Base-by-base conservation (phyloP, 2,888 invertebrate species). In the Calameuta idolon region DNA sequence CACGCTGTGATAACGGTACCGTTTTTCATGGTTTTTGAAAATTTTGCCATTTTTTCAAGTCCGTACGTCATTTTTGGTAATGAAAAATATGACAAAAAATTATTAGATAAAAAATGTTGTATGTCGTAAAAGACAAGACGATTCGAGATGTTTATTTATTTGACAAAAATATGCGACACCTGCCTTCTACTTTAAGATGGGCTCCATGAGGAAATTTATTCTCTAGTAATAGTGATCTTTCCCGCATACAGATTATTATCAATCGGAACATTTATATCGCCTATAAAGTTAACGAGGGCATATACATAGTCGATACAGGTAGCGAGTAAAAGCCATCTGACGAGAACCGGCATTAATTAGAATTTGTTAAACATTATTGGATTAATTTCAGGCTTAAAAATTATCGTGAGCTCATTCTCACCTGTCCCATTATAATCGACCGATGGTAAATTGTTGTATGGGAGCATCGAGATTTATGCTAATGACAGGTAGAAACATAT, bases 1-100 rank as follows among this genome's bases (percentile, higher is more conserved):
- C 86, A 88, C 79, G 88, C 88, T 88, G 85, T 80, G 80, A 79
- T 87, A 88, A 88, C 88, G 86, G 86, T 9, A 37, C 40, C 5
- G 74, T 69, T 69, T 76, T 69, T 30, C 30, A 35, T 30, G 40
- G 15, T 74, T 55, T 55, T 23, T 23, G 9, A 23, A 55, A 55
- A 23, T 23, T 40, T 55, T 55, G 2, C 9, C 23, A 2, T 23
- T 2, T 55, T 23, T 1, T 55, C 55, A 23, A 55, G 55, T 9
- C 9, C 1, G 9, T 23, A 55, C 35, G 35, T 35, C 12, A 35
- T 1, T 12, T 35, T 35, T 35, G 35, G 35, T 35, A 35, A 35
- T 15, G 1, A 5, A 55, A 9, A 55, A 23, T 23, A 55, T 23
- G 9, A 23, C 5, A 55, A 9, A 55, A 55, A 23, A 9, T 9